phyloP scores from a whole-genome alignment of 2,888 invertebrate genomes.

The Branchinecta sandiegonensis region DNA sequence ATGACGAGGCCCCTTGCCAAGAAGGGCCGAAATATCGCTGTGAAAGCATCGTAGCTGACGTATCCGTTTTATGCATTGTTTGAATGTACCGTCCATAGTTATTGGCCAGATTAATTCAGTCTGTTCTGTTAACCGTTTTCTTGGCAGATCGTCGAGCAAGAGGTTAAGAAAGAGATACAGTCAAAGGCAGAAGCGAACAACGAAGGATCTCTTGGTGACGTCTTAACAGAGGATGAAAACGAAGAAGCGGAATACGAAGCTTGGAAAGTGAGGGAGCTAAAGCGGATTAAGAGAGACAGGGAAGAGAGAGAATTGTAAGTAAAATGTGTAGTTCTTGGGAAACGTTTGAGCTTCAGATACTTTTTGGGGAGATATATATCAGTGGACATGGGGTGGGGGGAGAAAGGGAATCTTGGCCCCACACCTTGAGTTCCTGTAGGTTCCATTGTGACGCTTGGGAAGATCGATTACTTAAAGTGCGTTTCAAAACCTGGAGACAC shows the following conservation, averaged over 20 bases:
- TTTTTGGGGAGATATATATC: too few relatives aligned
- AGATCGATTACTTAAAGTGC: too few relatives aligned
- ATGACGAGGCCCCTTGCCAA: too few relatives aligned
- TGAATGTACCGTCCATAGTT: too few relatives aligned
- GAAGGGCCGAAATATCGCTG: too few relatives aligned
- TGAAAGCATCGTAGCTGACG: too few relatives aligned
- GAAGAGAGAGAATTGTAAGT: conserved; percentile 85
- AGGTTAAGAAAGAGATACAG: conserved; percentile 64
- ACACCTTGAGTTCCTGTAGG: background rate
- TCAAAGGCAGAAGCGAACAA: conserved; percentile 43
- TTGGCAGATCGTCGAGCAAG: conserved; percentile 63
- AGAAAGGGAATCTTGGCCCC: background rate
- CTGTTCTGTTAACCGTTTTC: too few relatives aligned
- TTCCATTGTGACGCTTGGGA: background rate
- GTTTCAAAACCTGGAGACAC: too few relatives aligned
- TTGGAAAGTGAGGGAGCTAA: conserved; percentile 94
- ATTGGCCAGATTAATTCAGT: too few relatives aligned
- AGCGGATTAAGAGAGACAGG: conserved; percentile 85
- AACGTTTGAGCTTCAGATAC: background rate
- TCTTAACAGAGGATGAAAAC: conserved; percentile 80
- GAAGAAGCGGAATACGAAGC: conserved; percentile 85
- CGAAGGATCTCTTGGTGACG: conserved; percentile 26
- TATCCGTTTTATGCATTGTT: too few relatives aligned
- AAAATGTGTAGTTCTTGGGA: background rate
- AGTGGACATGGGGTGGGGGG: too few relatives aligned